phyloP scores from a whole-genome alignment of 2,113 vertebrate species.

The Heliornis fulica region DNA sequence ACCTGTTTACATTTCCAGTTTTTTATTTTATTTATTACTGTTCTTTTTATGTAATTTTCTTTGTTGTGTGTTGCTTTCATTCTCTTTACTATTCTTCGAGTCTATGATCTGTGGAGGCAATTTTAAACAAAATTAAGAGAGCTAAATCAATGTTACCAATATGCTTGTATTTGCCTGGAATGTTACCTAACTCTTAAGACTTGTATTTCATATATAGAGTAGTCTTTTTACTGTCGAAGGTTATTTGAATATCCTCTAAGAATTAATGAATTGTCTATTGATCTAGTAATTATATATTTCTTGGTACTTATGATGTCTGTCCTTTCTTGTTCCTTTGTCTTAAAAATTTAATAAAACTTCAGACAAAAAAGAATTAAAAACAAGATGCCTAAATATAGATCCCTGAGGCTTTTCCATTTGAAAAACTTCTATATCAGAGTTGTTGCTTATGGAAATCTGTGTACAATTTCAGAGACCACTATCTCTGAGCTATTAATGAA shows the following conservation, averaged over 20 bases:
- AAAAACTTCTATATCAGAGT: conserved; percentile 7
- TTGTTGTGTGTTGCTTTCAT: conserved; percentile 27
- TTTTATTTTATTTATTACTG: conserved; percentile 45
- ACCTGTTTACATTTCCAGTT: background rate
- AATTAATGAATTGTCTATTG: conserved; percentile 40
- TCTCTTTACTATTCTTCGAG: background rate
- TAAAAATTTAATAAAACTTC: conserved; percentile 34
- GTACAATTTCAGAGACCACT: background rate
- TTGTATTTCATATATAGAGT: conserved; percentile 5
- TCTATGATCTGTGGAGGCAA: conserved; percentile 38
- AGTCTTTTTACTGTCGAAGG: conserved; percentile 7
- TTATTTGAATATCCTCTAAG: conserved; percentile 40
- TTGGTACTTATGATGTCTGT: background rate
- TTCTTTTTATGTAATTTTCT: background rate
- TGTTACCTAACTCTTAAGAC: conserved; percentile 22
- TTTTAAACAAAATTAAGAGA: conserved; percentile 54
- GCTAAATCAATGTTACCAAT: conserved; percentile 49
- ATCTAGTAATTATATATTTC: conserved; percentile 42
- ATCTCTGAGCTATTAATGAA: conserved; percentile 12
- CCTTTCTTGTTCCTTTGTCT: background rate
- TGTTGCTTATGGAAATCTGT: conserved; percentile 39
- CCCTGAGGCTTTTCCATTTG: background rate
- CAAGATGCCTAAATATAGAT: background rate
- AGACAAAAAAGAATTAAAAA: background rate
- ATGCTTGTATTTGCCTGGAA: conserved; percentile 5